These are phyloP conservation scores for Varanus komodoensis DNA, from an alignment of 2,113 vertebrate genomes.

Conservation along the genomic window DNA sequence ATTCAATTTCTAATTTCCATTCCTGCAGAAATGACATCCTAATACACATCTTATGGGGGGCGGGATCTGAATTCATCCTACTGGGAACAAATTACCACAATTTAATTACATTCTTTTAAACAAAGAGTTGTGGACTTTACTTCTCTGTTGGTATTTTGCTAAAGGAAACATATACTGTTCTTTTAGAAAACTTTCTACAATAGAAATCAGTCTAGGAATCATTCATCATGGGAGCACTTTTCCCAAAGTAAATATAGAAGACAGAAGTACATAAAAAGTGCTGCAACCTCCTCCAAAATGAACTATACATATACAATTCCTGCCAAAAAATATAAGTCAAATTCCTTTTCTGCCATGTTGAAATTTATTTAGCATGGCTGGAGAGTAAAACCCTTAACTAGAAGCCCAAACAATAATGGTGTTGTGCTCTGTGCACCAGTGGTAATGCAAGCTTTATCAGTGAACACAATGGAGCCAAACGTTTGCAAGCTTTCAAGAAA, in stretches of 20 bases:
- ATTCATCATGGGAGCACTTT: slow-evolving; percentile 4
- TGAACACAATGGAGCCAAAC: background rate
- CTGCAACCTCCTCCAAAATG: background rate
- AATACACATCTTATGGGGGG: slow-evolving; percentile 61
- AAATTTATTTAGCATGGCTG: background rate
- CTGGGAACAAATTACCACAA: slow-evolving; percentile 80
- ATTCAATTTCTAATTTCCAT: slow-evolving; percentile 73
- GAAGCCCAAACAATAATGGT: background rate
- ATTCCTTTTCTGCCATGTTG: background rate
- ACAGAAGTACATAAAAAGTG: slow-evolving; percentile 30
- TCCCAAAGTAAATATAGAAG: slow-evolving; percentile 48
- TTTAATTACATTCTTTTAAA: slow-evolving; percentile 76
- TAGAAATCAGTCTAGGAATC: slow-evolving; percentile 48
- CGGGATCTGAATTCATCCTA: slow-evolving; percentile 64
- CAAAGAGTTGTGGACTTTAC: slow-evolving; percentile 67
- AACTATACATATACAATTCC: background rate
- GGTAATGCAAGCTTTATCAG: background rate
- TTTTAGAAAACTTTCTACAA: slow-evolving; percentile 55
- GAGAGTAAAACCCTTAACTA: background rate
- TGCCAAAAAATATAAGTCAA: background rate
- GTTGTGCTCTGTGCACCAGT: background rate
- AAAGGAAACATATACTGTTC: slow-evolving; percentile 48
- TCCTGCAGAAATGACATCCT: slow-evolving; percentile 69
- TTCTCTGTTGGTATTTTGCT: slow-evolving; percentile 54
- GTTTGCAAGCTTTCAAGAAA: background rate